Base-by-base conservation (phyloP, 2,888 invertebrate species). In the Falcaria lacertinaria region DNA sequence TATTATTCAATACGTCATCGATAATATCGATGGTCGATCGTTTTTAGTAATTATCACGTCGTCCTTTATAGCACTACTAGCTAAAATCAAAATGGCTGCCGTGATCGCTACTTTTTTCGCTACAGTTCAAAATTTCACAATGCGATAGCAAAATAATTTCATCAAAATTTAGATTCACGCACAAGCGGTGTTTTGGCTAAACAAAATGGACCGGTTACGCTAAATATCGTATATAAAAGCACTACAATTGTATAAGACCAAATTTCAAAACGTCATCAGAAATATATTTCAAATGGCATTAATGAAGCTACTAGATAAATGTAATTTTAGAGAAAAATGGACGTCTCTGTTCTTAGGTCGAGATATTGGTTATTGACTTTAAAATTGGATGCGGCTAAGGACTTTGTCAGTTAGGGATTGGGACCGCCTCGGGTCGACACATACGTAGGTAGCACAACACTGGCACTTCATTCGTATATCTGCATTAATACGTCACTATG, bases 281-380 rank as follows among this genome's bases (percentile, higher is more conserved):
- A 86, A 88, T 84, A 86, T 87, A 85, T 64, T 80, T 80, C 78
- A 80, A 80, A 86, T 87, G 87, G 87, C 87, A 70, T 70, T 68
- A 74, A 76, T 77, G 82, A 80, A 79, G 80, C 84, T 86, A 86
- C 82, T 86, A 80, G 78, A 87, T 85, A 84, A 83, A 64, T 62
- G 49, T 74, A 69, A 74, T 81, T 68, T 80, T 87, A 84, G 84
- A 86, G 85, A 86, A 88, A 88, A 89, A 88, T 89, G 89, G 89
- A 89, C 89, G 89, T 89, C 84, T 84, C 65, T 75, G 83, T 85
- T 87, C 72, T 86, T 86, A 87, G 87, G 88, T 88, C 86, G 86
- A 81, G 75, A 80, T 77, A 61, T 78, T 76, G 84, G 82, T 77
- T 81, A 79, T 80, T 78, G 82, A 83, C 78, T 67, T 77, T 54